Evolutionary conservation across 1,140 invertebrate genomes (phyloP).

Genomic region (Diachasmimorpha longicaudata): DNA sequence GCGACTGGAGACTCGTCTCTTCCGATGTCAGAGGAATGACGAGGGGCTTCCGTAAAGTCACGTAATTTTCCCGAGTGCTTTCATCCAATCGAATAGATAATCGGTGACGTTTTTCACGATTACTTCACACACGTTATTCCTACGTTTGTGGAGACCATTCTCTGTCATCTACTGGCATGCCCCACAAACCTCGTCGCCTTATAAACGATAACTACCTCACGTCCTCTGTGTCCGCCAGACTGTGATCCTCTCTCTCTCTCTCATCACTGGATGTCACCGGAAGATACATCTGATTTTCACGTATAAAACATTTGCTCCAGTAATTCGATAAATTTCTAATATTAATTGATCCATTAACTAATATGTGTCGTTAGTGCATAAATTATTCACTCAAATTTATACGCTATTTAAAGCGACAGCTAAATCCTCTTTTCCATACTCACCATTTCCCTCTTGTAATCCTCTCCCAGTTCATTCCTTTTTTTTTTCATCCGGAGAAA

Average conservation of each 20-base stretch:
- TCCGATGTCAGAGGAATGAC: not conserved
- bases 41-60: conserved; percentile 12
- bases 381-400: no score
- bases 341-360: no score
- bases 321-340: no score
- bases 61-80: conserved; percentile 16
- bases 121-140: not conserved
- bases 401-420: no score
- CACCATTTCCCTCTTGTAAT: no score
- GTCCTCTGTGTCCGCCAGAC: not conserved
- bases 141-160: not conserved
- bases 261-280: not conserved
- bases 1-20: not conserved
- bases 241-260: not conserved
- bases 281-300: not conserved
- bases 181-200: not conserved
- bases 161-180: not conserved
- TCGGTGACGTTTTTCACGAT: conserved; percentile 18
- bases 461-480: not conserved
- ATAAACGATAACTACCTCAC: not conserved
- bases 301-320: not conserved
- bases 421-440: not conserved
- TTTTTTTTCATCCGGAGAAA: not conserved
- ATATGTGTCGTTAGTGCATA: no score
- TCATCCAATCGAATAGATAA: conserved; percentile 15